Base-by-base conservation (phyloP, 2,797 vertebrate species). In the Threskiornis aethiopicus region DNA sequence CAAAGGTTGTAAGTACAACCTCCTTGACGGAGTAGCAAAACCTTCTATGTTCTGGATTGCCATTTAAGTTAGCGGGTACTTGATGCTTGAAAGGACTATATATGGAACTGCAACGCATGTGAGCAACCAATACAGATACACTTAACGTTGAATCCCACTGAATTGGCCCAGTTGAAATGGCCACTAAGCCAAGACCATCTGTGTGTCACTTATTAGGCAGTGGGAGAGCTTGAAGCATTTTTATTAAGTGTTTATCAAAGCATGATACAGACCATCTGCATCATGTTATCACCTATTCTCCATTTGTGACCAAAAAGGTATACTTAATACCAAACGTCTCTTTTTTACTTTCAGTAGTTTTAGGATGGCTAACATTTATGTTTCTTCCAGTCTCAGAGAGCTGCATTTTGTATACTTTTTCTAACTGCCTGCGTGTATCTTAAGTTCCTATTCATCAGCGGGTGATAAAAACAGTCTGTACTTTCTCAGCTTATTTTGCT, bases 161-260 rank as follows among this genome's bases (percentile, higher is more conserved):
- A 82, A 85, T 1, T 19, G 15, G 66, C 41, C 41, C 66, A 35
- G 20, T 0, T 89, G 64, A 77, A 90, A 67, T 15, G 35, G 17
- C 16, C 21, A 29, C n/a, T 76, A 72, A 86, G 64, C n/a, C 71
- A 85, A 83, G 44, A 75, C 31, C 21, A 51, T 84, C 19, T 80
- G 47, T 24, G 13, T 75, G 62, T 78, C 69, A 29, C 79, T 84
- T 85, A 54, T 19, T 49, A 78, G 69, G 18, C 4, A 6, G 39
- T 47, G 46, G 29, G 42, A 94, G 62, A 91, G 19, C 31, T 69
- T 62, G 64, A 89, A 93, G 24, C 22, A 66, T 61, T 94, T 96
- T 92, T 93, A 89, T 94, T 89, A 71, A 83, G 58, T 96, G 90
- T 84, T 96, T 93, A 85, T 87, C 92, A 92, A 93, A 89, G 67